Evolutionary conservation across 2,113 vertebrate species (phyloP), one percentile per base, ranked within the genome.

Genomic region (Jaculus jaculus): DNA sequence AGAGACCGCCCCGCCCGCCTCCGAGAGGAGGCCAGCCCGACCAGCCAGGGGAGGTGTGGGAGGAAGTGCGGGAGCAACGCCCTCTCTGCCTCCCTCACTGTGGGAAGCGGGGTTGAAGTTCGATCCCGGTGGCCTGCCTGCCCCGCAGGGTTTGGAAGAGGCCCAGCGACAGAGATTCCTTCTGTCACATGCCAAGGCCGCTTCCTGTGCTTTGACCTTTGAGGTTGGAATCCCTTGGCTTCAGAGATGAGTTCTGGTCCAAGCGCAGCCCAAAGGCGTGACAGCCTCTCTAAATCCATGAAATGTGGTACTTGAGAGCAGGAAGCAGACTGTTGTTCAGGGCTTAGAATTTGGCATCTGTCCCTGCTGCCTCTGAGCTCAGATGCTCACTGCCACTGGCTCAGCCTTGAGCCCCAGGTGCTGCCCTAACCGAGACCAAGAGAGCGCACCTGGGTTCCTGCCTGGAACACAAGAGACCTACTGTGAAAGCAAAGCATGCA

Each of bases 131-230:
- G 42, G 34, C 24, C 87, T 80, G 61, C 58, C 68, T 89, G 73
- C 78, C 84, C 84, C 84, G 91, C 89, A 81, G 28, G 18, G 63
- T 77, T 54, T 32, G 42, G 32, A 17, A 28, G 58, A 10, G 3
- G 80, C 72, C 68, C 65, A 3, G 5, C 72, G 89, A 84, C 78
- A 75, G 20, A 18, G 47, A 87, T 37, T 63, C 61, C 18, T 42
- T 82, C 20, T 3, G 18, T 68, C 9, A 34, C 54, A 72, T 30
- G 81, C 73, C 83, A 65, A 13, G 16, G 39, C 75, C 58, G 80
- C 78, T 92, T 93, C 92, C 0, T 7, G 51, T 1, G 68, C n/a
- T 81, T 16, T 90, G 94, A 91, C 82, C 80, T 95, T 93, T 47
- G 32, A 65, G 13, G 61, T 42, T 63, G 89, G 68, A 95, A 91